Base-by-base conservation (phyloP, 1,140 invertebrate genomes). In the Atta cephalotes region DNA sequence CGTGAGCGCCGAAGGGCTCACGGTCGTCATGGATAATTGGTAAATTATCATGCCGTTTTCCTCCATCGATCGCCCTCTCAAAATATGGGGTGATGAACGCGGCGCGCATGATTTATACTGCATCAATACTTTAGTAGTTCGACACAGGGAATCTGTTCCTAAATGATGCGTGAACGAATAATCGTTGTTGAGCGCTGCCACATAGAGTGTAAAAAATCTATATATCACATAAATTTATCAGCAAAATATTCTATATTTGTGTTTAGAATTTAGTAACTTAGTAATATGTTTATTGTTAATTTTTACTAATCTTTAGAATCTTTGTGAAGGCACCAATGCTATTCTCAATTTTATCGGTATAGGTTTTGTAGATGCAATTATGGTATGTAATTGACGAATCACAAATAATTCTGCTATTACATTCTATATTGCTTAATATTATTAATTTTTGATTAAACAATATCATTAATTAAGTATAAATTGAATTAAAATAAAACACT, bases 1-100 rank as follows among this genome's bases (percentile, higher is more conserved):
- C 87, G 84, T 80, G 87, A 88, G 84, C 65, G 84, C 87, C 84
- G 66, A 86, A 86, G 87, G 87, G 74, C 71, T 78, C 65, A 65
- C 82, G 82, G 21, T 86, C 87, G 66, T 79, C 72, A 62, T 62
- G 74, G 72, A 56, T 88, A 88, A 88, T 88, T 88, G 87, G 87
- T 74, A 88, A 88, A 88, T 88, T 88, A 86, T 70, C 63, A 66
- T 80, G 14, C 56, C 70, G 65, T 49, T 85, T 86, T 86, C 72
- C 74, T 80, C 68, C 53, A 60, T 79, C n/a, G 84, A 71, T 86
- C 84, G 74, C 7, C 28, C 49, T 56, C 63, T 86, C 60, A 68
- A 65, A 80, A 74, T 86, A 53, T 66, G 74, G 71, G 18, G 16
- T 86, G 85, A 88, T 80, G 68, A 77, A 81, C 51, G 58, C 53